Evolutionary conservation across 2,113 vertebrate species (phyloP).

Genomic region (Chamaetylas fuelleborni): DNA sequence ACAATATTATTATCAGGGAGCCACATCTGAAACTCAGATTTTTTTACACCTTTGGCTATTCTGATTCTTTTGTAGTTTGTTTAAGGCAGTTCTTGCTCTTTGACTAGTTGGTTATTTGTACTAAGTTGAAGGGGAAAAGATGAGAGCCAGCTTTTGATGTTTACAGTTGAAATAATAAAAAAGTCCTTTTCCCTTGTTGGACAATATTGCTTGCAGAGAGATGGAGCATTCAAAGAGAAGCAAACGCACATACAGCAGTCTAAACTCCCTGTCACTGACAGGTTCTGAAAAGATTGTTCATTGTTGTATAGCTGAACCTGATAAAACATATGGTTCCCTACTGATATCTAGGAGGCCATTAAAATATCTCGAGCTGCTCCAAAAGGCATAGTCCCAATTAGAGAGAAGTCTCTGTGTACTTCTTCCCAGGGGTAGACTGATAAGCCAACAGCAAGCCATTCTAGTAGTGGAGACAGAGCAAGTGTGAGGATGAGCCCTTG

Average conservation of each 20-base stretch:
- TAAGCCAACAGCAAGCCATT: background rate
- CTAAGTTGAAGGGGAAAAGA: slow-evolving; percentile 40
- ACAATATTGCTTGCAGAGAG: slow-evolving; percentile 42
- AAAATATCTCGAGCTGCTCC: slow-evolving; percentile 67
- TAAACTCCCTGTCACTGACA: slow-evolving; percentile 54
- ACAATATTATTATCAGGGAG: slow-evolving; percentile 5
- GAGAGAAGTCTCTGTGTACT: slow-evolving; percentile 34
- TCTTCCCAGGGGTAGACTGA: background rate
- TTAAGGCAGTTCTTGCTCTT: slow-evolving; percentile 51
- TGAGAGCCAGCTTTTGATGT: slow-evolving; percentile 47
- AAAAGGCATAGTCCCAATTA: slow-evolving; percentile 47
- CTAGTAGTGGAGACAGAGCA: background rate
- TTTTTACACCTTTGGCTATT: slow-evolving; percentile 19
- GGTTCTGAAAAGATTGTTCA: slow-evolving; percentile 47
- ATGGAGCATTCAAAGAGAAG: slow-evolving; percentile 14
- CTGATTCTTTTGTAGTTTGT: background rate
- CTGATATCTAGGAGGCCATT: slow-evolving; percentile 62
- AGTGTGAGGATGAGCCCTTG: background rate
- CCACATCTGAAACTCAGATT: background rate
- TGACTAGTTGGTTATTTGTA: slow-evolving; percentile 50
- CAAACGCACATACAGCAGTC: slow-evolving; percentile 25
- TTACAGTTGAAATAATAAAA: slow-evolving; percentile 49
- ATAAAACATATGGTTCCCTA: slow-evolving; percentile 59
- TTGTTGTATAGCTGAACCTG: slow-evolving; percentile 56
- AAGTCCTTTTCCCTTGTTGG: slow-evolving; percentile 13